Evolutionary conservation across 2,113 vertebrate species (phyloP), one percentile per base, ranked within the genome.

Genomic region (Otis tarda): DNA sequence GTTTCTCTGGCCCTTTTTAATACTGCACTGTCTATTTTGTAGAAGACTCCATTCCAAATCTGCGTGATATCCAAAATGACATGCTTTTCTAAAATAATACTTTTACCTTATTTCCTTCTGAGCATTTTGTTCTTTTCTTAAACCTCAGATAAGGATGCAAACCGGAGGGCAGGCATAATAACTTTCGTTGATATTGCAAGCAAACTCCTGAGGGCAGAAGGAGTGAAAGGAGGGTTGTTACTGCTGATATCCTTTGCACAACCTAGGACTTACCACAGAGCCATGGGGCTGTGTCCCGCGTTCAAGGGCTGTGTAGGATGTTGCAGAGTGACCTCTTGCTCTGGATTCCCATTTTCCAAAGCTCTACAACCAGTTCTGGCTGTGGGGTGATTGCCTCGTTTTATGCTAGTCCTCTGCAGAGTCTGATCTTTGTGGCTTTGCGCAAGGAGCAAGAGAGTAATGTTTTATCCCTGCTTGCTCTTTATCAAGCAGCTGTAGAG

Each of bases 391-490:
- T 41, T 14, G 24, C 25, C 64, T 49, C 87, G 35, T 2, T 0
- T 75, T n/a, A 41, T 37, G 28, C 39, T 49, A 45, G 47, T 41
- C 43, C 61, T 74, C 33, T 39, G 61, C 79, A n/a, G n/a, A 18
- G 10, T 22, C 35, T 69, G 12, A 10, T 53, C 39, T 13, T 25
- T 37, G 45, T 35, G 33, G 49, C 52, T 28, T 47, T 19, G 77
- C 0, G 0, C 6, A 20, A 35, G 69, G 20, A 47, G 41, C 1
- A 1, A 17, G 53, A 39, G 23, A 11, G 59, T 18, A 5, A 14
- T 49, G 19, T 27, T 85, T 47, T 25, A 2, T 25, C 20, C 57
- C 61, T 7, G 12, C n/a, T 33, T 31, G 31, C 33, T 64, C 7
- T 60, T 77, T 33, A 5, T 57, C 41, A 27, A 35, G 39, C 1